A percentile compares a stretch with the other conserved stretches of the same genome.
These are phyloP conservation scores for Ectemnius lituratus DNA, from an alignment of 2,888 invertebrate genomes.

Conservation along the genomic window DNA sequence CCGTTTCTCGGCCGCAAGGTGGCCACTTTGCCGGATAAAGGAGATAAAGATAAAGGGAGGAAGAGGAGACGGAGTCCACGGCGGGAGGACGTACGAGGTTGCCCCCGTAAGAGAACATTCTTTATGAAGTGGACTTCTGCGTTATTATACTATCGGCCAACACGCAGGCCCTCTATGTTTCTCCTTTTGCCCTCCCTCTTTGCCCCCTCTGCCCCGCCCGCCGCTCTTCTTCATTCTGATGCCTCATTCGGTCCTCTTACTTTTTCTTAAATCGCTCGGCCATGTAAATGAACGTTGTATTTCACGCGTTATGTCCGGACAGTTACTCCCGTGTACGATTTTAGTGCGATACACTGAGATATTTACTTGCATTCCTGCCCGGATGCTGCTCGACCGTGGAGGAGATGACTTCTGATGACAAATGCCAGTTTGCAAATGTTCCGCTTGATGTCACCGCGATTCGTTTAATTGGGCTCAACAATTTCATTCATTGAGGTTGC, in stretches of 20 bases:
- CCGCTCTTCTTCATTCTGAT: not conserved
- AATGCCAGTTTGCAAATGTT: no score
- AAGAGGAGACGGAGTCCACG: conserved; percentile 26
- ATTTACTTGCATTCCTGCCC: conserved; percentile 23
- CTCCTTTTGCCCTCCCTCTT: not conserved
- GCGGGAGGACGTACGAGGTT: conserved; percentile 51
- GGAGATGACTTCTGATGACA: not conserved
- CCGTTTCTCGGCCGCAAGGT: conserved; percentile 58
- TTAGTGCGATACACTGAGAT: conserved; percentile 7
- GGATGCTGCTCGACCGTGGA: not conserved
- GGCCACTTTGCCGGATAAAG: conserved; percentile 70
- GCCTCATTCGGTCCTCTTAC: not conserved
- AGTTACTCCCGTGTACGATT: conserved; percentile 17
- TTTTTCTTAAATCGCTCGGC: not conserved
- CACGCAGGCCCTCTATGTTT: conserved; percentile 62
- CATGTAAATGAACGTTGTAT: conserved; percentile 37
- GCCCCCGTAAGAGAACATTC: conserved; percentile 57
- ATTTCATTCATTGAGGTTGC: no score
- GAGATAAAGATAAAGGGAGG: conserved; percentile 71
- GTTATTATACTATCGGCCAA: conserved; percentile 74
- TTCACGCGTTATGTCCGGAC: conserved; percentile 23
- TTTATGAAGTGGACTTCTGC: conserved; percentile 76
- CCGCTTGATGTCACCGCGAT: no score
- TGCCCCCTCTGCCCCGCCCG: not conserved
- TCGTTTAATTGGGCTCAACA: no score